Conservation (phyloP, 2,888 invertebrate species). For the Rotaria sp. region DNA sequence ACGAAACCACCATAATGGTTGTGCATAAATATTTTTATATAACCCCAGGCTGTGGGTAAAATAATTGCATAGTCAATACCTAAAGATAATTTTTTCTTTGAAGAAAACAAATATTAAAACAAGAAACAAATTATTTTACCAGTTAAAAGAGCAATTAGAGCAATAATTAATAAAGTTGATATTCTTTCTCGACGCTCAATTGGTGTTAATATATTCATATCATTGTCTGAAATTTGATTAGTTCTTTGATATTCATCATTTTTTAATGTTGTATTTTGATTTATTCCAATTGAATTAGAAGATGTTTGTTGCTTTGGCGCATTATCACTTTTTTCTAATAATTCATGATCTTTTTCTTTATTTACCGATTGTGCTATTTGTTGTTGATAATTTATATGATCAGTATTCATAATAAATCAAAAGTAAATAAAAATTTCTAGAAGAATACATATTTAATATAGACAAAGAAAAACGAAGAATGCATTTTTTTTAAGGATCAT, state of each 20-base stretch:
- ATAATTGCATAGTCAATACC: constrained; percentile 57
- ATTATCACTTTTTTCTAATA: not conserved
- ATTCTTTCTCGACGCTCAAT: not conserved
- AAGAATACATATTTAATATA: not conserved
- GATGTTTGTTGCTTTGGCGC: not conserved
- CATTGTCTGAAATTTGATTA: not conserved
- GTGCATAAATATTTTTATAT: constrained; percentile 1
- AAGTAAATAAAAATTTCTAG: not conserved
- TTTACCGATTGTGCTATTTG: not conserved
- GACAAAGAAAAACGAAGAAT: not conserved
- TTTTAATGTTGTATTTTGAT: not conserved
- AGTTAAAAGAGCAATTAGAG: not conserved
- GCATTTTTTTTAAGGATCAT: not conserved
- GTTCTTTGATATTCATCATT: not conserved
- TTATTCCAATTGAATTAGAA: not conserved
- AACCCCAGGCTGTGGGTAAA: constrained; percentile 56
- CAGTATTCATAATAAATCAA: not conserved
- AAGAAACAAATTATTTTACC: not conserved
- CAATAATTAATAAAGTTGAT: not conserved
- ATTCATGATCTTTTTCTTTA: not conserved
- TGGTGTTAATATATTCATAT: not conserved
- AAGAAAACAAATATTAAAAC: not conserved
- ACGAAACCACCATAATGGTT: constrained; percentile 17
- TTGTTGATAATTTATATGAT: constrained; percentile 22
- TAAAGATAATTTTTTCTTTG: constrained; percentile 44